Evolutionary conservation across 2,888 invertebrate genomes (phyloP).

Genomic region (Nomada goodeniana): DNA sequence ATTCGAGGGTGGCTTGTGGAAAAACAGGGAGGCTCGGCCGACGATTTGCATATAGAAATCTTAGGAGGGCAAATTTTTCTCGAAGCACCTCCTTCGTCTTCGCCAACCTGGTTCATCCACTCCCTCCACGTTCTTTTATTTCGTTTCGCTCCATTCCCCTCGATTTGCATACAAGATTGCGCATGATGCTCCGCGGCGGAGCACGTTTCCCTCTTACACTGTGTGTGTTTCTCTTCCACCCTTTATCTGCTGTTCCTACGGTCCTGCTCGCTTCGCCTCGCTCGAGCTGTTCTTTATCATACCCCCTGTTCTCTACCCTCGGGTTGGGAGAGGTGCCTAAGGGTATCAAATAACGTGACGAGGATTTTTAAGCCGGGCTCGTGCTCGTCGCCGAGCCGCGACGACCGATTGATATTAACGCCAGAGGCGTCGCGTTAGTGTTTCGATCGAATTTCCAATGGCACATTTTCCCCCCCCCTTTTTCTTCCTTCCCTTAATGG

Average conservation of each 20-base stretch:
- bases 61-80: conserved; percentile 73
- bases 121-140: conserved; percentile 18
- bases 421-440: conserved; percentile 12
- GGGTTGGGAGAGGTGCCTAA: conserved; percentile 56
- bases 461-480: background rate
- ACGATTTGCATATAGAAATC: conserved; percentile 74
- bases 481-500: background rate
- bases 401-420: conserved; percentile 50
- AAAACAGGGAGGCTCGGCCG: conserved; percentile 35
- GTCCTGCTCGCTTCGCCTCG: conserved; percentile 2
- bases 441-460: background rate
- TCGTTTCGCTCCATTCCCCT: conserved; percentile 44
- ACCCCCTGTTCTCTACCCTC: conserved; percentile 34
- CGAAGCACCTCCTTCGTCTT: conserved; percentile 46
- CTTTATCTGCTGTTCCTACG: background rate
- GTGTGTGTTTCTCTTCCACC: conserved; percentile 19
- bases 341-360: conserved; percentile 76
- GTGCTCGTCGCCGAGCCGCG: conserved; percentile 31
- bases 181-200: conserved; percentile 69
- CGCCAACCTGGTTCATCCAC: background rate
- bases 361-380: conserved; percentile 66
- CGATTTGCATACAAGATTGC: conserved; percentile 73
- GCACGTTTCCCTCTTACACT: conserved; percentile 46
- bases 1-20: conserved; percentile 50
- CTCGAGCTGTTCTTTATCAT: conserved; percentile 38